A percentile compares a stretch with the other conserved stretches of the same genome.
Evolutionary conservation across 2,888 invertebrate genomes (phyloP).

Genomic region (Yponomeuta malinellus): DNA sequence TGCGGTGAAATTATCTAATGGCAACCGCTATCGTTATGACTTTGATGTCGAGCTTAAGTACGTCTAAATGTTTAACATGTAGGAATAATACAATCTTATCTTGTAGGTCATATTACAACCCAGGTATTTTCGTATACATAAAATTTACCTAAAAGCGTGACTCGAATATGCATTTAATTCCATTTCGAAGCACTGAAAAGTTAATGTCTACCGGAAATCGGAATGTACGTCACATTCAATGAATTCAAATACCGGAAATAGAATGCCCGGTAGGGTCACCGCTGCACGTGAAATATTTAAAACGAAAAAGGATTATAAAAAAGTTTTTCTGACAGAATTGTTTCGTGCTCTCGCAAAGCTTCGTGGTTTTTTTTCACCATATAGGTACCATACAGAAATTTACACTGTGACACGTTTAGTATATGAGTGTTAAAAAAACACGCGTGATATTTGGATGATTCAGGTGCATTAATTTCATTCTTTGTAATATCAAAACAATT

Average conservation of each 20-base stretch:
- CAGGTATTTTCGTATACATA: not conserved
- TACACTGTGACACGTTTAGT: too few species aligned
- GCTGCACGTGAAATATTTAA: not conserved
- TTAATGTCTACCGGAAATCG: slow-evolving; percentile 6
- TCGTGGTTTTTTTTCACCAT: too few species aligned
- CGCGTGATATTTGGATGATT: too few species aligned
- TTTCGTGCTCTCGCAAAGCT: too few species aligned
- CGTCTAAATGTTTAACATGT: too few species aligned
- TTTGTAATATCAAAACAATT: too few species aligned
- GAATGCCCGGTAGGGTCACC: slow-evolving; percentile 9
- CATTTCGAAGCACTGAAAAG: slow-evolving; percentile 2
- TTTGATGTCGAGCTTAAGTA: not conserved
- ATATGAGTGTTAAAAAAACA: too few species aligned
- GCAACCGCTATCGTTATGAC: not conserved
- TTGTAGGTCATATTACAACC: not conserved
- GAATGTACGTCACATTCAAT: slow-evolving; percentile 8
- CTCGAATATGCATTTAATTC: not conserved
- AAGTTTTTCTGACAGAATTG: too few species aligned
- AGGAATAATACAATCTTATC: too few species aligned
- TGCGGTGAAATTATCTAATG: not conserved
- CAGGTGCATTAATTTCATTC: too few species aligned
- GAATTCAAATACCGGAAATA: slow-evolving; percentile 12
- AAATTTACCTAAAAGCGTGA: not conserved
- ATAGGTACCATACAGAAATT: too few species aligned
- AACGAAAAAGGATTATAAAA: not conserved